Base-by-base conservation (phyloP, 2,888 invertebrate species). In the Heliconius ethilla region DNA sequence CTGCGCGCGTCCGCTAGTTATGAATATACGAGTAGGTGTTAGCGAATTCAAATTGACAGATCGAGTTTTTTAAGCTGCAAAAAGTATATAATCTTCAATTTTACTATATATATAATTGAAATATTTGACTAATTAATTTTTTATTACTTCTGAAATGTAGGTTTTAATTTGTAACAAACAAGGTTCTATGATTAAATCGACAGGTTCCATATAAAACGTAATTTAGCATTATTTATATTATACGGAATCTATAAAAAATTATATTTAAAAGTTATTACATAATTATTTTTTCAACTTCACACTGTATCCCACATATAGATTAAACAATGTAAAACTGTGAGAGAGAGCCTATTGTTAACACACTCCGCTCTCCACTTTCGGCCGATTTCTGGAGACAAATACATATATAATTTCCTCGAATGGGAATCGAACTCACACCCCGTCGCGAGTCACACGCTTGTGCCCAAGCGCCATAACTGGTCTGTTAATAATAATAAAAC, bases 101-200 rank as follows among this genome's bases (percentile, higher is more conserved):
- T 72, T 9, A 2, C 3, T 51, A 51, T 51, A 29, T 15, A 22
- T 29, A 29, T 29, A 29, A 72, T 59, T 72, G 29, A 70, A 62
- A 70, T 70, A 33, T 15, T 75, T 62, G 59, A 75, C 27, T 62
- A 63, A 76, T 76, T 70, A 72, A 37, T 65, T 70, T 76, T 59
- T 72, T 25, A 72, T 72, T n/a, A 33, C 13, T 4, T 55, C 11
- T 7, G 33, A n/a, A 72, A 15, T 9, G 51, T 51, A 70, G 55
- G 2, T n/a, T 27, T 27, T 27, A 29, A 33, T 55, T 72, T 55
- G 25, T n/a, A n/a, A n/a, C n/a, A n/a, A n/a, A n/a, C n/a, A n/a
- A n/a, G n/a, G n/a, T n/a, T n/a, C n/a, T 67, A 37, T 37, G n/a
- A 67, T 33, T 11, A 67, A 37, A 37, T 22, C 4, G 33, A 66